Evolutionary conservation across 2,888 invertebrate species (phyloP).

Genomic region (Thera britannica): DNA sequence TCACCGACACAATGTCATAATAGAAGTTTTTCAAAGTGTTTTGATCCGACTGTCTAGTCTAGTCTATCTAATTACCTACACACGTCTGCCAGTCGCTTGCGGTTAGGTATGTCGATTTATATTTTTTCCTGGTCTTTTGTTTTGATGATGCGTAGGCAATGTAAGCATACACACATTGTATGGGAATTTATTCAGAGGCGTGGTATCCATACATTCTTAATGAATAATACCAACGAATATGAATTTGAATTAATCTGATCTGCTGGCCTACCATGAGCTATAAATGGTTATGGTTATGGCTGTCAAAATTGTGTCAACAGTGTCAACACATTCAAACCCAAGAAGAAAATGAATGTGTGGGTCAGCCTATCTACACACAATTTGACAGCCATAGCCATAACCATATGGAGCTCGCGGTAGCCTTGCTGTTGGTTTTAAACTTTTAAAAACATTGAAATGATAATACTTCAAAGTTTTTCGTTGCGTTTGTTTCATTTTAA

Average conservation of each 20-base stretch:
- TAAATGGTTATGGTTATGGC: too few relatives aligned
- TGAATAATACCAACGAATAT: conserved; percentile 13
- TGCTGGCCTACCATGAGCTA: not conserved
- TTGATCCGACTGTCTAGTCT: conserved; percentile 33
- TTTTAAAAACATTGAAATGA: too few relatives aligned
- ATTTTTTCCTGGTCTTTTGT: conserved; percentile 52
- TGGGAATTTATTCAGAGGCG: conserved; percentile 23
- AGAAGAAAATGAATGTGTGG: too few relatives aligned
- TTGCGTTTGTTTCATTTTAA: too few relatives aligned
- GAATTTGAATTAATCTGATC: not conserved
- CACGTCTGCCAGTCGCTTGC: conserved; percentile 36
- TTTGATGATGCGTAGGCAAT: conserved; percentile 34
- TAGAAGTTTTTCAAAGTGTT: conserved; percentile 29
- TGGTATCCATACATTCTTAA: conserved; percentile 24
- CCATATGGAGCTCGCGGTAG: too few relatives aligned
- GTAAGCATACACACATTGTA: conserved; percentile 10
- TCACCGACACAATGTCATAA: conserved; percentile 23
- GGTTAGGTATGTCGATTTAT: conserved; percentile 44
- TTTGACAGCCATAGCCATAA: too few relatives aligned
- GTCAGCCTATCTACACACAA: too few relatives aligned
- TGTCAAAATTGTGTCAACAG: too few relatives aligned
- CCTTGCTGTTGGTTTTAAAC: not conserved
- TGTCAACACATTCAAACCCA: too few relatives aligned
- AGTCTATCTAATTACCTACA: conserved; percentile 27
- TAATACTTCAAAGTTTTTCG: too few relatives aligned